phyloP scores from a whole-genome alignment of 2,797 vertebrate species.

The Pangasius sanitwongsei region DNA sequence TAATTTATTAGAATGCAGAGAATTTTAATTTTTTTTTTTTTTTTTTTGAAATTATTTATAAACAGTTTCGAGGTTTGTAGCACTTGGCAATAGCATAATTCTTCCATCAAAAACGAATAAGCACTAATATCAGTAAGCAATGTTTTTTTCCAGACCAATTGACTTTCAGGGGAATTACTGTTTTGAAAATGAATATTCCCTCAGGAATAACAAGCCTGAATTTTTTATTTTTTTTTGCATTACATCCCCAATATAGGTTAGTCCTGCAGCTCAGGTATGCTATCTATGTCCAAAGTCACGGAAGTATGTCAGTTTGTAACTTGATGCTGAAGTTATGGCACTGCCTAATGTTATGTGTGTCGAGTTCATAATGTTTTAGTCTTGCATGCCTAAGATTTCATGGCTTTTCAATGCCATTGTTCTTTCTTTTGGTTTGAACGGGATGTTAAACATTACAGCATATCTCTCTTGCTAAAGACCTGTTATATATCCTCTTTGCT shows the following conservation, averaged over 20 bases:
- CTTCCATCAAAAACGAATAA: slow-evolving; percentile 52
- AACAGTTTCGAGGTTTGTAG: slow-evolving; percentile 44
- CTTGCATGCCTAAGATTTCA: slow-evolving; percentile 62
- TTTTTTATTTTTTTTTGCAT: slow-evolving; percentile 53
- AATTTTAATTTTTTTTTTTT: slow-evolving; percentile 17
- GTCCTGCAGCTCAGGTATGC: slow-evolving; percentile 73
- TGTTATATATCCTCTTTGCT: slow-evolving; percentile 54
- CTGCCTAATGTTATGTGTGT: slow-evolving; percentile 62
- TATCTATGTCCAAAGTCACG: slow-evolving; percentile 65
- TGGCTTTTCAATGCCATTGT: slow-evolving; percentile 51
- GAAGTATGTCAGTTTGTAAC: slow-evolving; percentile 65
- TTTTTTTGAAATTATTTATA: slow-evolving; percentile 26
- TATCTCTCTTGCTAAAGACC: slow-evolving; percentile 51
- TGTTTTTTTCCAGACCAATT: slow-evolving; percentile 52
- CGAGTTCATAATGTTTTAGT: slow-evolving; percentile 55
- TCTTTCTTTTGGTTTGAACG: slow-evolving; percentile 50
- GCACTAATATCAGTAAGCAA: slow-evolving; percentile 60
- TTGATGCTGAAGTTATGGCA: slow-evolving; percentile 61
- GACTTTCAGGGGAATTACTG: slow-evolving; percentile 58
- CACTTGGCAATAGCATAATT: slow-evolving; percentile 50
- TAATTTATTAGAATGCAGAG: slow-evolving; percentile 38
- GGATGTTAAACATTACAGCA: slow-evolving; percentile 49
- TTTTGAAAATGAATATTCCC: slow-evolving; percentile 58
- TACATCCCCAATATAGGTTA: slow-evolving; percentile 56
- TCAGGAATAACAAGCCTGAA: slow-evolving; percentile 64